Evolutionary conservation across 2,113 vertebrate species (phyloP), one percentile per base, ranked within the genome.

Genomic region (Promerops cafer): DNA sequence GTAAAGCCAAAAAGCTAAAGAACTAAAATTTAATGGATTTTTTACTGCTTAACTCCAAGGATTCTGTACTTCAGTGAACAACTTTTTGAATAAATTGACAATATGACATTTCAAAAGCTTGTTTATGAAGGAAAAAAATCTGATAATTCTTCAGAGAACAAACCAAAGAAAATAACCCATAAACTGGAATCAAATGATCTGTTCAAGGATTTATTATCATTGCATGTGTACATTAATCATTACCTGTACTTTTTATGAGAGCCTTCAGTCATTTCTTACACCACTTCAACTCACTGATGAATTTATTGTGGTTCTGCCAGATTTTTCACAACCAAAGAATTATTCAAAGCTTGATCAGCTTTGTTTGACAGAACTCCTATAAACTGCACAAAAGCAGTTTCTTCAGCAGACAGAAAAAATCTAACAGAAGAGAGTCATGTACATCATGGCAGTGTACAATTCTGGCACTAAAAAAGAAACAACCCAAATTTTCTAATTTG

Each of bases 81-180:
- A 81, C 27, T 86, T 94, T 82, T 45, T 49, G 4, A 93, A 95
- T 53, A 83, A 74, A 93, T 7, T 82, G 56, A 88, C 47, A 94
- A 90, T 10, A 52, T 52, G 56, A 31, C 22, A 91, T 88, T 98
- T 96, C 64, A 80, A 69, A 97, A 68, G 24, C 56, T 91, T 94
- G 57, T 91, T 96, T 93, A 85, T 86, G 61, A 97, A 94, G 33
- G 50, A 86, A 57, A 80, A 94, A 94, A 82, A 44, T n/a, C 14
- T 42, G 42, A 47, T 45, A 74, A 93, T 84, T 50, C 49, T 89
- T 87, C 68, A 83, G 84, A 91, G 49, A 33, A 94, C 53, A 90
- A 94, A 95, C 92, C 94, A 96, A 90, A 96, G 26, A 89, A 96
- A 96, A 88, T 52, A 45, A 37, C 27, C 15, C 66, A 95, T 74